Base-by-base conservation (phyloP, 2,113 vertebrate species). In the Pseudolaguvia tuberculata region DNA sequence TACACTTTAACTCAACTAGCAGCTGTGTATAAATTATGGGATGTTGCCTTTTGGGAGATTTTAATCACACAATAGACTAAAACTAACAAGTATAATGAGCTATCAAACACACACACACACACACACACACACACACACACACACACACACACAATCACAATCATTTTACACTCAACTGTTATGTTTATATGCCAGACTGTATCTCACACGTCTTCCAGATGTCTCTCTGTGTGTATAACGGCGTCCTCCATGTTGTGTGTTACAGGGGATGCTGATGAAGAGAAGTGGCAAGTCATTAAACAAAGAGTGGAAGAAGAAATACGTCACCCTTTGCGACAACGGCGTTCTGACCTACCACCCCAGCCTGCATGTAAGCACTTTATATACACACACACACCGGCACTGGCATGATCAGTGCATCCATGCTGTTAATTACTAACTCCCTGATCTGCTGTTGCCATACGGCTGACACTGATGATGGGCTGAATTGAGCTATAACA, bases 251-350 rank as follows among this genome's bases (percentile, higher is more conserved):
- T 10, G 21, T 3, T 25, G n/a, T 53, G n/a, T 67, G 29, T 80
- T 51, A 35, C 70, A 98, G 96, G 96, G 96, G 35, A 94, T 98
- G 94, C 88, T 99, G 79, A 84, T 99, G 78, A 99, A 99, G 83
- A 84, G 96, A 72, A 96, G 96, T 17, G 96, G 96, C 11, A 99
- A 98, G 69, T 94, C 96, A 0, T 56, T 99, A 66, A 99, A 99
- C 83, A 99, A 99, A 81, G 96, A 99, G 78, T 99, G 96, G 96
- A 99, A 99, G 88, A 99, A 98, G 93, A 99, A 99, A 20, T 99
- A 98, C 0, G 96, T 99, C 81, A 99, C 96, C 0, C 85, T 99
- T 73, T 95, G 93, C 1, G 96, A 99, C 88, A 97, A 98, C 0
- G 96, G 96, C 0, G 87, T 98, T 80, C 92, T 99, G 66, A 98